These are phyloP conservation scores for Trichopria drosophilae DNA, from an alignment of 2,888 invertebrate genomes.

Conservation along the genomic window DNA sequence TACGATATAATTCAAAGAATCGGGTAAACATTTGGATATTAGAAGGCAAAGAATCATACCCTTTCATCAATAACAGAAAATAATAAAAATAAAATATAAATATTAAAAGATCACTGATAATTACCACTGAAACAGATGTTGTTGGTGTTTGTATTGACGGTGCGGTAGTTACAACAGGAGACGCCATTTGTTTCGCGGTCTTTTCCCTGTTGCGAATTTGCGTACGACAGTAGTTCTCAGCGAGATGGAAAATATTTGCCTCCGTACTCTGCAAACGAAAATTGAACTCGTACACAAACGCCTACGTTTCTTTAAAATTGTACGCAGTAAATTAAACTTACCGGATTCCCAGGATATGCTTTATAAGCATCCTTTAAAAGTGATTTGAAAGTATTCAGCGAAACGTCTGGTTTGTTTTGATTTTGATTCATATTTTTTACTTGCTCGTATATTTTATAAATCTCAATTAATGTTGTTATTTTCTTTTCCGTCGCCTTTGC, in stretches of 20 bases:
- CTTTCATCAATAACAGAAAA: no score
- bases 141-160: no score
- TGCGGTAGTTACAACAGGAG: no score
- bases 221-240: constrained; percentile 27
- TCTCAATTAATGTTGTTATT: no score
- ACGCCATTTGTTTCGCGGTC: no score
- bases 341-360: constrained; percentile 65
- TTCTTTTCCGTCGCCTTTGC: constrained; percentile 48
- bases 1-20: no score
- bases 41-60: no score
- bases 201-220: no score
- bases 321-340: constrained; percentile 46
- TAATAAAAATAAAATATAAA: no score
- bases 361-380: constrained; percentile 74
- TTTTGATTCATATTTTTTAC: constrained; percentile 69
- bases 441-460: constrained; percentile 71
- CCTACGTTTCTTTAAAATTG: not conserved
- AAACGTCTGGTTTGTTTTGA: constrained; percentile 62
- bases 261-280: constrained; percentile 2
- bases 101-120: no score
- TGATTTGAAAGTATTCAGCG: constrained; percentile 62
- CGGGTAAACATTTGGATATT: no score
- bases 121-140: no score
- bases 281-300: not conserved
- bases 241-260: constrained; percentile 26